Base-by-base conservation (phyloP, 2,888 invertebrate genomes). In the Lasioglossum morio region DNA sequence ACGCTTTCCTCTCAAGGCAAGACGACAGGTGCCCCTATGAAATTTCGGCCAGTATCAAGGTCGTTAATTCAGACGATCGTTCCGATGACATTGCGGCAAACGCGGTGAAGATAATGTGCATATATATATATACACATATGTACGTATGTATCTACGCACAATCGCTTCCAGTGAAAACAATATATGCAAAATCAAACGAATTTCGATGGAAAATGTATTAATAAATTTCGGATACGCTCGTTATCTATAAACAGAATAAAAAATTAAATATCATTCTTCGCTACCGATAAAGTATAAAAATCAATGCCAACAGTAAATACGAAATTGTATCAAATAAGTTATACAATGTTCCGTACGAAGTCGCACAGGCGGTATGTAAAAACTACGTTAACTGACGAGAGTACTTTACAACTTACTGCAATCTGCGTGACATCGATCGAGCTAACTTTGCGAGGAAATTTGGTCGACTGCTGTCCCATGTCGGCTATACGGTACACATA, bases 391-490 rank as follows among this genome's bases (percentile, higher is more conserved):
- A 66, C 19, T 16, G 14, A 12, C 0, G 5, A 37, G 37, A 63
- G 19, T 37, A 23, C 37, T 69, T 37, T 37, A 34, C 4, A 37
- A 69, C 69, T 69, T 69, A 69, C 69, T 69, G 69, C 10, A 23
- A 69, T 69, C 34, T 37, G 19, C 12, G 34, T 10, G 37, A 4
- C 37, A 69, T 34, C 37, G 23, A 37, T 69, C 37, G 37, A 69
- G 37, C 37, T 69, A 37, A 69, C 69, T 37, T 69, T 69, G 4
- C 37, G 37, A 37, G 69, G 69, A 69, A 69, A 69, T 69, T 69
- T 69, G 69, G 69, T 4, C 37, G 37, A 69, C 23, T 69, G 69
- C 37, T 69, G 69, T 23, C 69, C 69, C 69, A 69, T 69, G 69
- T 69, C 69, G 12, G 8, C 69, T 37, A 37, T 69, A 43, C 12